Evolutionary conservation across 2,888 invertebrate species (phyloP), one percentile per base, ranked within the genome.

Genomic region (Polyommatus iphigenia): DNA sequence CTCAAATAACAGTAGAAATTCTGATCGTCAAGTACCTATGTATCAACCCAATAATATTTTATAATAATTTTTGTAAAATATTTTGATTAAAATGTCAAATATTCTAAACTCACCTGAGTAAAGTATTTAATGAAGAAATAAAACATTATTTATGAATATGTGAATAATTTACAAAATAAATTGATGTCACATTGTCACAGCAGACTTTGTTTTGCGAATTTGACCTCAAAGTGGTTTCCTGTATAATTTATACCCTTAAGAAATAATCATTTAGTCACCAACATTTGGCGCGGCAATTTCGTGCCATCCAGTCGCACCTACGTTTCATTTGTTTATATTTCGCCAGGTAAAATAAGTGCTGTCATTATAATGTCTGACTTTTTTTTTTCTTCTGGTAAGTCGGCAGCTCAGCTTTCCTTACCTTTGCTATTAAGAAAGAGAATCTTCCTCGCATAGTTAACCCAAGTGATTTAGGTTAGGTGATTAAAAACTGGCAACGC

Each of bases 251-350:
- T 72, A 72, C 72, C 71, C 77, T 32, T 15, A 20, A 77, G 72
- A 32, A 57, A 20, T 41, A 73, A 77, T 77, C 57, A 78, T 78
- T 59, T 59, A 62, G 71, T 71, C 71, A 29, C 71, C 3, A 71
- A 46, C 77, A 71, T 77, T 77, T 77, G 77, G 77, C 67, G 18
- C 32, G 46, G 75, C 29, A 75, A 54, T 75, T 77, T 71, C 77
- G n/a, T 50, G 4, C 2, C 67, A 18, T 50, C 75, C 73, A 24
- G 75, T 50, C 75, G 75, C 75, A 50, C 75, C 75, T 75, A 29
- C 24, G 41, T 75, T 75, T 73, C 50, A 54, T 54, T 75, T 75
- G 50, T 50, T 75, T 75, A 75, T 20, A 75, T 32, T 75, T 46
- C 50, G 15, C 46, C 50, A 75, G 24, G 29, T 54, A 24, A 73